Conservation (phyloP, 2,888 invertebrate species). For the Agriopis marginaria region DNA sequence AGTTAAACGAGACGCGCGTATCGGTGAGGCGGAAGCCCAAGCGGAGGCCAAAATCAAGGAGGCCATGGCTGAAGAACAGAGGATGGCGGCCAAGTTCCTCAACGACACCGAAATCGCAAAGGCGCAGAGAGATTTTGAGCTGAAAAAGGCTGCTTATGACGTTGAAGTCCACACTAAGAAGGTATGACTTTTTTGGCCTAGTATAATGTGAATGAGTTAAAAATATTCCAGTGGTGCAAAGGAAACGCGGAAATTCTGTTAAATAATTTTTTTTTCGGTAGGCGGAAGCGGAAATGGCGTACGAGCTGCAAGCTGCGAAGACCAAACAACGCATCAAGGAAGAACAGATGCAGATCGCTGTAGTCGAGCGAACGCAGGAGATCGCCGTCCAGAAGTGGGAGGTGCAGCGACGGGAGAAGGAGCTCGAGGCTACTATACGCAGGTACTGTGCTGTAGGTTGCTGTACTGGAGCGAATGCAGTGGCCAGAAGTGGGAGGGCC, state of each 20-base stretch:
- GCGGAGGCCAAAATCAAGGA: conserved; percentile 97
- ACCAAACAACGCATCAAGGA: conserved; percentile 98
- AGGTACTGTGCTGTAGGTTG: conserved; percentile 63
- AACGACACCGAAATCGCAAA: conserved; percentile 99
- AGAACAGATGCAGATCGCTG: conserved; percentile 98
- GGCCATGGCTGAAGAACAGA: conserved; percentile 98
- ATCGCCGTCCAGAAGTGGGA: conserved; percentile 98
- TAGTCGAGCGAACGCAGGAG: conserved; percentile 96
- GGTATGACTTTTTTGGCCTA: conserved; percentile 70
- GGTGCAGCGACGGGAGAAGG: conserved; percentile 95
- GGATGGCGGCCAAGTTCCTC: conserved; percentile 96
- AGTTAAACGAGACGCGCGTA: conserved; percentile 97
- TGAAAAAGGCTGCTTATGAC: conserved; percentile 98
- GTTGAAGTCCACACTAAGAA: conserved; percentile 97
- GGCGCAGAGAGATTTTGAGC: conserved; percentile 97
- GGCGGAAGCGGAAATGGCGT: conserved; percentile 98
- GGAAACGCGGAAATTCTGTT: too few species aligned
- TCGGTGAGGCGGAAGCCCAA: conserved; percentile 98
- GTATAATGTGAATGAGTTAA: too few species aligned
- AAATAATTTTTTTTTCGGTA: conserved; percentile 50
- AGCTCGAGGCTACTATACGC: conserved; percentile 96
- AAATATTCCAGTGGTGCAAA: too few species aligned
- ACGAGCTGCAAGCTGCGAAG: conserved; percentile 97
- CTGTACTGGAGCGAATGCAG: not conserved
- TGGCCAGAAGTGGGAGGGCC: too few species aligned